Conservation (phyloP, 2,797 vertebrate genomes). For the Clarias platycephalus region DNA sequence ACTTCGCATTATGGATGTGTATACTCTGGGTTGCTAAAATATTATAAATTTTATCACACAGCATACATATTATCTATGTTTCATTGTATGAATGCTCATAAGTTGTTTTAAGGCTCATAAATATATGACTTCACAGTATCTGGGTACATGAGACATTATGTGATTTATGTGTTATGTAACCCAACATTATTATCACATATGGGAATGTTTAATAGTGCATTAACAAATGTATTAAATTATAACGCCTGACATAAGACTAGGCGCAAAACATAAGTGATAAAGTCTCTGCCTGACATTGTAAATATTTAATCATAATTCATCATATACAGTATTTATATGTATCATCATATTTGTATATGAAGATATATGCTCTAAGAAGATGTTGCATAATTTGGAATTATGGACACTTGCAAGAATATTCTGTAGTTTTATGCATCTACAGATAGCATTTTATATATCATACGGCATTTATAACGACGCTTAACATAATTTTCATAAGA, state of each 20-base stretch:
- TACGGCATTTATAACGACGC: background rate
- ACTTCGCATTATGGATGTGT: background rate
- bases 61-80: background rate
- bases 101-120: background rate
- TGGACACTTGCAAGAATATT: background rate
- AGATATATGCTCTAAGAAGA: background rate
- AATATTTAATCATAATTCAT: background rate
- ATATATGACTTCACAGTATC: background rate
- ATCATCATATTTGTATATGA: too few relatives aligned
- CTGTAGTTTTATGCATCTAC: background rate
- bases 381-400: background rate
- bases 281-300: background rate
- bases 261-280: background rate
- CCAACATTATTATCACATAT: background rate
- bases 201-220: background rate
- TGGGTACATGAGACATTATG: background rate
- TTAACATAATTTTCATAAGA: conserved; percentile 26
- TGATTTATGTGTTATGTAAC: background rate
- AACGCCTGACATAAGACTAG: background rate
- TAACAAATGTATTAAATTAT: background rate
- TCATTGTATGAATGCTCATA: background rate
- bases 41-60: background rate
- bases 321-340: background rate
- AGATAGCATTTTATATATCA: background rate
- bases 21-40: too few relatives aligned